Evolutionary conservation across 2,113 vertebrate species (phyloP).

Genomic region (Ochotona princeps): DNA sequence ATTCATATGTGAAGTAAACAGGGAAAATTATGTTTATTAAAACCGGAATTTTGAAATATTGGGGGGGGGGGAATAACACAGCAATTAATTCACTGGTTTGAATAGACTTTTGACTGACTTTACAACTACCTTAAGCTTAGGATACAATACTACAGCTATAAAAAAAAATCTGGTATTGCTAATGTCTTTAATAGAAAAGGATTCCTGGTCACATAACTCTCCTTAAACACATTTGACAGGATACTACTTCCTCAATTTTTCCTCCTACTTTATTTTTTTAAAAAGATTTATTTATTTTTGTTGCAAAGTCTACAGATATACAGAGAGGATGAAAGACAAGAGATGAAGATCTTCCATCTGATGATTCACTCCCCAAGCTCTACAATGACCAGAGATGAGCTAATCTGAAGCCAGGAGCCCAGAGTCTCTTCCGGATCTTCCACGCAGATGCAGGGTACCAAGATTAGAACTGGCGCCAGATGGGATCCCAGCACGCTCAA

Average conservation of each 20-base stretch:
- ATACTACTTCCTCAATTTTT: neutral
- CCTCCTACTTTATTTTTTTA: neutral
- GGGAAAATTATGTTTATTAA: neutral
- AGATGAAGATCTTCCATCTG: too few species aligned
- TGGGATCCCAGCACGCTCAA: too few species aligned
- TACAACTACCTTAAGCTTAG: slow-evolving; percentile 19
- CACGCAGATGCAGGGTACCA: too few species aligned
- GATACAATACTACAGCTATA: neutral
- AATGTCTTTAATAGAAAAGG: slow-evolving; percentile 36
- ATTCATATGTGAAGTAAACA: neutral
- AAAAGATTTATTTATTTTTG: neutral
- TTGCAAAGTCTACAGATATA: too few species aligned
- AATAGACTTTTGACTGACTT: neutral
- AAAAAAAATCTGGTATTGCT: neutral
- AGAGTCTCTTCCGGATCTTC: too few species aligned
- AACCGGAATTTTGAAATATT: slow-evolving; percentile 38
- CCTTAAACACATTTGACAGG: neutral
- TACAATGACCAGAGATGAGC: too few species aligned
- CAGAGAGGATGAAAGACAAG: too few species aligned
- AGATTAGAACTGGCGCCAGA: too few species aligned
- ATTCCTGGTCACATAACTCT: neutral
- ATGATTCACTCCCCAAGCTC: too few species aligned
- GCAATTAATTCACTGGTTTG: too few species aligned
- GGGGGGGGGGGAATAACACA: neutral
- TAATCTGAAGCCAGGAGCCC: too few species aligned